phyloP scores from a whole-genome alignment of 2,113 vertebrate species.

The Symphodus melops region DNA sequence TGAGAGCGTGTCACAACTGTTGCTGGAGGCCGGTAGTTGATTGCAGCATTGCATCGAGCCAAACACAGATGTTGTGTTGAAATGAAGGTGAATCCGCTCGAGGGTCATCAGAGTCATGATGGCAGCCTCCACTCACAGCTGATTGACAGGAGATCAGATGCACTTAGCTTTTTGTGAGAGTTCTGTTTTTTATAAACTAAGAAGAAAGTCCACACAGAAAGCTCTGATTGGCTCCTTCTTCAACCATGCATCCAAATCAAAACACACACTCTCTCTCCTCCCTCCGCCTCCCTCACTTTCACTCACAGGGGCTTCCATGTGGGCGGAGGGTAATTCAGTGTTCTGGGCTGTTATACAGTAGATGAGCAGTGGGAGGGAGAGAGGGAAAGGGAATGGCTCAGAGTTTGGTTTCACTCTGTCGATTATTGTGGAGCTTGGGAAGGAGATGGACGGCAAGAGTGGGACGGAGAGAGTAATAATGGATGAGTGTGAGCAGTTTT shows the following conservation, averaged over 20 bases:
- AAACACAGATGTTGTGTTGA: background rate
- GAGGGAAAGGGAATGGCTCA: constrained; percentile 24
- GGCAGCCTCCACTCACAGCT: too few species aligned
- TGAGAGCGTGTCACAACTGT: constrained; percentile 63
- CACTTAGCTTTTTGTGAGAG: too few species aligned
- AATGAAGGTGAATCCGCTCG: background rate
- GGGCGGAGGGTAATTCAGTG: constrained; percentile 44
- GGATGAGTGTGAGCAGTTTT: constrained; percentile 87
- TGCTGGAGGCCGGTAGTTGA: constrained; percentile 75
- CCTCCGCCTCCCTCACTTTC: constrained; percentile 29
- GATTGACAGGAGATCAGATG: too few species aligned
- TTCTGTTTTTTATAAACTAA: background rate
- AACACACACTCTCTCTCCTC: constrained; percentile 26
- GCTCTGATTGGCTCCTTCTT: constrained; percentile 24
- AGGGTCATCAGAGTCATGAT: too few species aligned
- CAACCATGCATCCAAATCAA: constrained; percentile 10
- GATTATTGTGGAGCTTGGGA: constrained; percentile 58
- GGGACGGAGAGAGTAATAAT: constrained; percentile 75
- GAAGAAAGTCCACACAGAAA: too few species aligned
- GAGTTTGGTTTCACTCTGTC: constrained; percentile 66
- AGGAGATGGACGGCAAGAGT: constrained; percentile 70
- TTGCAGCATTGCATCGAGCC: background rate
- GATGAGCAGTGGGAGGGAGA: constrained; percentile 60
- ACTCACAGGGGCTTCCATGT: constrained; percentile 31
- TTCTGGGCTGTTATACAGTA: constrained; percentile 13